These are phyloP conservation scores for Miniopterus natalensis DNA, from an alignment of 2,113 vertebrate genomes.

Conservation along the genomic window DNA sequence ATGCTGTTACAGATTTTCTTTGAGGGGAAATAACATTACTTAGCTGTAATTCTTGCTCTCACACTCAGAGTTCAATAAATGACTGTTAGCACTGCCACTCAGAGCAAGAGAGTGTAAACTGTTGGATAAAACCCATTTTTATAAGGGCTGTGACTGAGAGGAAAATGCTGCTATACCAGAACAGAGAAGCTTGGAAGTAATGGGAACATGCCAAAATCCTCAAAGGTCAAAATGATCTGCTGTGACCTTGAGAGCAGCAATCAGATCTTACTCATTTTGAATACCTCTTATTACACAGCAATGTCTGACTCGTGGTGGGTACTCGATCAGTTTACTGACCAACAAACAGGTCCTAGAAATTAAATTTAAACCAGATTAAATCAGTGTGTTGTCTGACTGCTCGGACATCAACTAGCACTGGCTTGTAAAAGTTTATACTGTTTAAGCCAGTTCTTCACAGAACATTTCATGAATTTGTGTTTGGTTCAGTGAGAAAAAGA, in stretches of 20 bases:
- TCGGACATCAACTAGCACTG: not conserved
- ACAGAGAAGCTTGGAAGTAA: slow-evolving; percentile 20
- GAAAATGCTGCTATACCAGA: not conserved
- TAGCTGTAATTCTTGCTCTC: slow-evolving; percentile 8
- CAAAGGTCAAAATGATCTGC: not conserved
- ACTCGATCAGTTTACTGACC: not conserved
- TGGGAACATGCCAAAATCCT: not conserved
- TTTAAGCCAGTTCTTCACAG: not conserved
- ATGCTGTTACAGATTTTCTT: not conserved
- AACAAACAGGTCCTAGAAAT: not conserved
- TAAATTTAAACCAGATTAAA: not conserved
- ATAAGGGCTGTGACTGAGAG: not conserved
- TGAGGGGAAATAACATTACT: not conserved
- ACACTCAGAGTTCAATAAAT: not conserved
- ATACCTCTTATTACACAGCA: not conserved
- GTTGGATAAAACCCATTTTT: slow-evolving; percentile 38
- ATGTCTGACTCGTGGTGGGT: accelerated
- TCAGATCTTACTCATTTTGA: not conserved
- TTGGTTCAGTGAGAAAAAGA: slow-evolving; percentile 16
- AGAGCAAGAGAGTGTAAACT: slow-evolving; percentile 17
- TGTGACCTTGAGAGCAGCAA: not conserved
- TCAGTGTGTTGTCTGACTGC: not conserved
- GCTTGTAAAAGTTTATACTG: not conserved
- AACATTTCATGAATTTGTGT: not conserved
- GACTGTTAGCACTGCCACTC: not conserved